Percentiles rank a stretch among this genome's conserved stretches.
These are phyloP conservation scores for Paraplagusia blochii DNA, from an alignment of 2,113 vertebrate species.

Conservation along the genomic window DNA sequence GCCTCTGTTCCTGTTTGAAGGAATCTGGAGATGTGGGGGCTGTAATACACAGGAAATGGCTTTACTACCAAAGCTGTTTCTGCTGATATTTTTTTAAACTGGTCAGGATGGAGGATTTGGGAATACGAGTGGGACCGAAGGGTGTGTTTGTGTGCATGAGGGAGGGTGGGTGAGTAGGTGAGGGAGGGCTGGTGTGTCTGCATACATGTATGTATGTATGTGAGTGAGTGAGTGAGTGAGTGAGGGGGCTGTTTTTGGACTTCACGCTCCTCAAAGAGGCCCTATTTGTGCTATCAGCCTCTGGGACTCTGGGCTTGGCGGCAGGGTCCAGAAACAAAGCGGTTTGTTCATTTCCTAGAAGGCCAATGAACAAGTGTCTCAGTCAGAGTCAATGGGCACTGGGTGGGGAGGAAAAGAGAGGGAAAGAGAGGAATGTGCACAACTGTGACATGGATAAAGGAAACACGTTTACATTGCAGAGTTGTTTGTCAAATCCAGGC, in stretches of 20 bases:
- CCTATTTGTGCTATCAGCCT: conserved; percentile 67
- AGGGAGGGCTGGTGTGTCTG: conserved; percentile 31
- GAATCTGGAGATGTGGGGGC: conserved; percentile 64
- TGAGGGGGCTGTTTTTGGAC: conserved; percentile 61
- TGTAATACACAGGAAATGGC: conserved; percentile 64
- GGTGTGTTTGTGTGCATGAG: conserved; percentile 54
- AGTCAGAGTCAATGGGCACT: conserved; percentile 47
- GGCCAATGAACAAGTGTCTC: conserved; percentile 61
- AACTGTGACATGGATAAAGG: conserved; percentile 10
- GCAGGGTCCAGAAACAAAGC: conserved; percentile 62
- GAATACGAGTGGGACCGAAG: conserved; percentile 52
- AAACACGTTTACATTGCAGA: conserved; percentile 11
- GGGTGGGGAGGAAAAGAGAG: conserved; percentile 30
- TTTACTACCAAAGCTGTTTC: conserved; percentile 55
- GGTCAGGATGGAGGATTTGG: conserved; percentile 52
- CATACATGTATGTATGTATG: conserved; percentile 33
- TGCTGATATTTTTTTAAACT: conserved; percentile 59
- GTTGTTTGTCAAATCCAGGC: too few species aligned
- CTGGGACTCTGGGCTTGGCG: conserved; percentile 63
- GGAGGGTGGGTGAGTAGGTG: conserved; percentile 11
- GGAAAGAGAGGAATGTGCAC: conserved; percentile 29
- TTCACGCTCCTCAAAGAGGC: conserved; percentile 58
- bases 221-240: conserved; percentile 42
- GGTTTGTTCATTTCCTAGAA: conserved; percentile 73
- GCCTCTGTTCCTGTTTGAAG: conserved; percentile 54